Conservation (phyloP, 2,888 invertebrate species). For the Chrysina gloriosa region DNA sequence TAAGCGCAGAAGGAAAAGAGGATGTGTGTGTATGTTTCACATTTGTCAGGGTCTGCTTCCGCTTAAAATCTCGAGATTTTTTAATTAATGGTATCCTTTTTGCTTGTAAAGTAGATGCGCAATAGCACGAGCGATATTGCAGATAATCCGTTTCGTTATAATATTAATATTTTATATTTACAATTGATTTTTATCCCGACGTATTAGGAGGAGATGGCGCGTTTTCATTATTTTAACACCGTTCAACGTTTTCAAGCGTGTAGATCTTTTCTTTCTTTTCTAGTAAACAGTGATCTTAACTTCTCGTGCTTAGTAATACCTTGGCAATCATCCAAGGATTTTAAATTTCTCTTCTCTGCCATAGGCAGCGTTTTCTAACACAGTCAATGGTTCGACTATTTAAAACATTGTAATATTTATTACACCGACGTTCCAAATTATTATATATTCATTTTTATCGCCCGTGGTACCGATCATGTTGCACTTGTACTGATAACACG, state of each 20-base stretch:
- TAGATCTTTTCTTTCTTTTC: constrained; percentile 33
- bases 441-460: background rate
- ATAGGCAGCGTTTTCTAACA: constrained; percentile 25
- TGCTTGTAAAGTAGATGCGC: background rate
- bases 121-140: background rate
- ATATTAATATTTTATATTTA: constrained; percentile 10
- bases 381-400: constrained; percentile 25
- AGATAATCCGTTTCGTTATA: background rate
- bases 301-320: constrained; percentile 43
- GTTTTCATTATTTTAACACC: background rate
- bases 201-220: background rate
- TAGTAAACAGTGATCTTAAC: constrained; percentile 33
- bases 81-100: constrained; percentile 44
- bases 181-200: background rate
- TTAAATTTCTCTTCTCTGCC: constrained; percentile 44
- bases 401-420: constrained; percentile 7
- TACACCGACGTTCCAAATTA: background rate
- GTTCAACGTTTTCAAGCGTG: background rate
- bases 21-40: constrained; percentile 46
- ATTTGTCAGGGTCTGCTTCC: constrained; percentile 51
- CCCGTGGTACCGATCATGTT: no score
- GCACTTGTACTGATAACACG: no score
- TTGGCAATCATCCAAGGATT: constrained; percentile 49
- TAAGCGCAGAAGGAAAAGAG: background rate
- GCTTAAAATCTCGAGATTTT: constrained; percentile 43